These are phyloP conservation scores for Hypomesus transpacificus DNA, from an alignment of 2,113 vertebrate species.

Conservation along the genomic window DNA sequence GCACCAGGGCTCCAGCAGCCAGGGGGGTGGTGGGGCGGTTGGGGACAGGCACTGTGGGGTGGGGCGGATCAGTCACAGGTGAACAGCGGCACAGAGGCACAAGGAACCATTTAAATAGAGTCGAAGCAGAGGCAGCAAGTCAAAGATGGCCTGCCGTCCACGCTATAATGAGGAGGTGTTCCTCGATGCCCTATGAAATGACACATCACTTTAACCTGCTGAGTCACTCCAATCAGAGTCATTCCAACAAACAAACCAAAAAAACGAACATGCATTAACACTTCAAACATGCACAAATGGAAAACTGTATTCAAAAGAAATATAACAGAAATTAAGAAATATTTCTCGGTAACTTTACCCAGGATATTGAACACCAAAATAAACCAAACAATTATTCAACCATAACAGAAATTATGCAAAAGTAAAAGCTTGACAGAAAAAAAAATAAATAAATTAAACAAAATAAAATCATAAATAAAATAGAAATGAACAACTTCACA, in stretches of 20 bases:
- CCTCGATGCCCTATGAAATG: no score
- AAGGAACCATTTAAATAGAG: background rate
- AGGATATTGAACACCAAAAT: slow-evolving; percentile 5
- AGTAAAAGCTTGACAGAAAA: slow-evolving; percentile 22
- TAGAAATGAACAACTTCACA: slow-evolving; percentile 11
- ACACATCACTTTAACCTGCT: no score
- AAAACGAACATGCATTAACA: slow-evolving; percentile 36
- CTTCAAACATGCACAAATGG: background rate
- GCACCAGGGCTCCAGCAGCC: slow-evolving; percentile 82
- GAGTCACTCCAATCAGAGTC: background rate
- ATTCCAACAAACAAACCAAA: slow-evolving; percentile 5
- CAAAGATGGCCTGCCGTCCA: no score
- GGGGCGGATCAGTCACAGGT: slow-evolving; percentile 8
- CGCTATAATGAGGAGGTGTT: no score
- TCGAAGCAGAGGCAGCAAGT: no score
- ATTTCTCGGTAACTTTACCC: background rate
- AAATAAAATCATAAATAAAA: background rate
- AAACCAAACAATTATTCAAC: slow-evolving; percentile 7
- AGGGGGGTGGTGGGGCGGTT: slow-evolving; percentile 86
- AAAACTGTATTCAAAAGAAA: background rate
- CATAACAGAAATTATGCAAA: slow-evolving; percentile 27
- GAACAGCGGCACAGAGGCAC: background rate
- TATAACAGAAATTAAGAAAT: background rate
- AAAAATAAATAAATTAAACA: slow-evolving; percentile 32
- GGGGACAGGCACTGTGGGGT: slow-evolving; percentile 67